These are phyloP conservation scores for Mormyrus proboscirostris DNA, from an alignment of 2,797 vertebrate genomes.

Conservation along the genomic window DNA sequence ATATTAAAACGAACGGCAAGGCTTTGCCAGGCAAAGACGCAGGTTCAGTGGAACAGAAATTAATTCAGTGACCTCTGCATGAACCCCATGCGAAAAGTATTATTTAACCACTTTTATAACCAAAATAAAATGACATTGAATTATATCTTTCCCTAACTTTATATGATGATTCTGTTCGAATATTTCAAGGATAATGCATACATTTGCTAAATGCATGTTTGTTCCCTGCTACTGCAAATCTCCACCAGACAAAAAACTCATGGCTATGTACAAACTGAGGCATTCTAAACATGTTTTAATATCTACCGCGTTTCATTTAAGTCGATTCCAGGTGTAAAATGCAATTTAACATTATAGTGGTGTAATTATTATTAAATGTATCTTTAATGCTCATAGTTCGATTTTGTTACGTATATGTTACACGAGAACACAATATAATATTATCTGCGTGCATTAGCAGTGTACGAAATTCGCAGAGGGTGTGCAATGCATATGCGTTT, in stretches of 20 bases:
- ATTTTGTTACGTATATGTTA: background rate
- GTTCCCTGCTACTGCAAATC: background rate
- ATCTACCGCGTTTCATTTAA: background rate
- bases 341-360: background rate
- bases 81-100: conserved; percentile 52
- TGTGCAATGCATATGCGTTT: background rate
- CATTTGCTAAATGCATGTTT: conserved; percentile 1
- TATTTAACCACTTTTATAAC: conserved; percentile 51
- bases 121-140: conserved; percentile 20
- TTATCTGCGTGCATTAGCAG: background rate
- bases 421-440: background rate
- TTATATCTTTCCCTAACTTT: conserved; percentile 24
- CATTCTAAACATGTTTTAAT: background rate
- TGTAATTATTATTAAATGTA: background rate
- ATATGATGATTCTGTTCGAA: conserved; percentile 38
- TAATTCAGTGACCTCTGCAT: conserved; percentile 57
- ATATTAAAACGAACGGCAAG: background rate
- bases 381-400: background rate
- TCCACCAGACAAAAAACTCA: background rate
- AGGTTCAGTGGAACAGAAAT: conserved; percentile 46
- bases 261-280: background rate
- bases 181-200: conserved; percentile 40
- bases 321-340: background rate
- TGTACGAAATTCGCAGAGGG: background rate
- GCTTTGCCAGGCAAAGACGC: conserved; percentile 39